Evolutionary conservation across 2,797 vertebrate species (phyloP).

Genomic region (Neopelma chrysocephalum): DNA sequence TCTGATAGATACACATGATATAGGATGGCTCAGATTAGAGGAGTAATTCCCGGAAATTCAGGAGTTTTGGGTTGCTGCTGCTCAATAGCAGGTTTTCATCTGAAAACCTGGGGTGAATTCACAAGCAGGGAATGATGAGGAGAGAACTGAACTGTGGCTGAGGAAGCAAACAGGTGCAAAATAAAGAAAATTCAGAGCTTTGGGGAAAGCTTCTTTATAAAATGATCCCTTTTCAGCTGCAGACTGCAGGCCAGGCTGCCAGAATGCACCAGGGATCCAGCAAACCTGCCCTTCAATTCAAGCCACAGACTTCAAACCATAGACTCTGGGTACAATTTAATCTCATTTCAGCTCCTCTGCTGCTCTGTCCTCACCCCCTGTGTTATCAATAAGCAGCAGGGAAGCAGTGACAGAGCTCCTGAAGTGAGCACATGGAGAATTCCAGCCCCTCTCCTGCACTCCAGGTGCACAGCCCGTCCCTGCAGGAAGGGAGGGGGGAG

Average conservation of each 20-base stretch:
- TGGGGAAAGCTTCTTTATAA: not conserved
- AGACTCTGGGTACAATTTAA: not conserved
- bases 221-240: not conserved
- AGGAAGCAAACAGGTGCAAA: not conserved
- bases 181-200: not conserved
- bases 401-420: not conserved
- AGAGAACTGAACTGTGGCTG: not conserved
- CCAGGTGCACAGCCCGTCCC: accelerated
- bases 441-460: not conserved
- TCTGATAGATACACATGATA: not conserved
- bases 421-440: not conserved
- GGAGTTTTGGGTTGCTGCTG: not conserved
- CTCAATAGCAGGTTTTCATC: not conserved
- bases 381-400: not conserved
- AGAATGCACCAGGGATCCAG: not conserved
- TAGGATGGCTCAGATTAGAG: not conserved
- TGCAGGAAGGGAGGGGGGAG: accelerated
- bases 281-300: not conserved
- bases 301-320: not conserved
- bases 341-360: not conserved
- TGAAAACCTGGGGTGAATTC: not conserved
- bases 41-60: not conserved
- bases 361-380: not conserved
- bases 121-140: not conserved
- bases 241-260: not conserved